phyloP scores from a whole-genome alignment of 2,797 vertebrate species.

The Amniataba percoides region DNA sequence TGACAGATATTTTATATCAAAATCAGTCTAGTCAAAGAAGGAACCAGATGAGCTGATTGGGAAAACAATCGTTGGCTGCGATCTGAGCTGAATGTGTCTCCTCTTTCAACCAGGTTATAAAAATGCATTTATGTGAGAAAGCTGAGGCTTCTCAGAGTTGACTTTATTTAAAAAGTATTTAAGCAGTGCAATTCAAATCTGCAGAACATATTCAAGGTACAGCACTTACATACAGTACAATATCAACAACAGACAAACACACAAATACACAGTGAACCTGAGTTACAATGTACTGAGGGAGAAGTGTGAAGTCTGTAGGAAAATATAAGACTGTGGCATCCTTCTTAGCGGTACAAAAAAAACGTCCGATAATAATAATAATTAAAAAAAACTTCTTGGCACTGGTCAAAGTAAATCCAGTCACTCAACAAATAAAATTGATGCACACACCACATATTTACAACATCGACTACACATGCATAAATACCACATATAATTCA shows the following conservation, averaged over 20 bases:
- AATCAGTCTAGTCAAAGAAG: conserved; percentile 37
- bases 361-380: conserved; percentile 32
- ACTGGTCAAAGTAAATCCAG: conserved; percentile 36
- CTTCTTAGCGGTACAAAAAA: conserved; percentile 24
- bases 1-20: conserved; percentile 57
- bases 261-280: conserved; percentile 75
- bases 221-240: conserved; percentile 72
- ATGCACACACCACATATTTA: conserved; percentile 11
- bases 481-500: conserved; percentile 28
- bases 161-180: conserved; percentile 65
- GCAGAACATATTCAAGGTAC: conserved; percentile 67
- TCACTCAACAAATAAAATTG: conserved; percentile 16
- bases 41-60: neutral
- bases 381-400: conserved; percentile 50
- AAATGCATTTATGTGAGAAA: neutral
- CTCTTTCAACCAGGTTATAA: neutral
- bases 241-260: conserved; percentile 57
- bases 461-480: conserved; percentile 25
- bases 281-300: conserved; percentile 61
- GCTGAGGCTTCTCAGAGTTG: neutral
- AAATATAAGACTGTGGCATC: conserved; percentile 20
- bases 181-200: conserved; percentile 73
- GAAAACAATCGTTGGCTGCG: neutral
- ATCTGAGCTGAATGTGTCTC: neutral
- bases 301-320: conserved; percentile 27